phyloP scores from a whole-genome alignment of 2,888 invertebrate genomes.

The Epinotia demarniana region DNA sequence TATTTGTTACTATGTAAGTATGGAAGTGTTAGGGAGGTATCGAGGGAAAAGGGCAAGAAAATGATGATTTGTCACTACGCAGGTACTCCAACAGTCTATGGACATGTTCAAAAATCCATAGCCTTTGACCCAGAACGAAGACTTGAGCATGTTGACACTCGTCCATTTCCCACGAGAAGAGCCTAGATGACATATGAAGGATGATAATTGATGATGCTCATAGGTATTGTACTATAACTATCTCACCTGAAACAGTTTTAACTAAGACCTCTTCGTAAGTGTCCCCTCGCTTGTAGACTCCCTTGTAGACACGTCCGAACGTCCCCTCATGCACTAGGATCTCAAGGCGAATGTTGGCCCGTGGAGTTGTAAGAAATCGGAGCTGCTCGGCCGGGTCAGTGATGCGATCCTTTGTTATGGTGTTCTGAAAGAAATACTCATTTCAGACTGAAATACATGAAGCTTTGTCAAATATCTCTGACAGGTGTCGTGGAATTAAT shows the following conservation, averaged over 20 bases:
- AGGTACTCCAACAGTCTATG: no score
- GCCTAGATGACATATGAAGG: background rate
- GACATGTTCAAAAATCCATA: no score
- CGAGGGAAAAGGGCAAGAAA: no score
- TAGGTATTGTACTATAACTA: background rate
- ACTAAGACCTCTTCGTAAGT: conserved; percentile 91
- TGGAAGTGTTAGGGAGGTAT: no score
- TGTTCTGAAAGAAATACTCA: conserved; percentile 64
- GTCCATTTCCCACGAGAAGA: no score
- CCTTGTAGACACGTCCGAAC: conserved; percentile 94
- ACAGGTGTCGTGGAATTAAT: no score
- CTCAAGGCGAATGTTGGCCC: conserved; percentile 85
- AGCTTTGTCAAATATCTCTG: no score
- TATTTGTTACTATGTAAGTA: no score
- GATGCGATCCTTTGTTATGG: conserved; percentile 73
- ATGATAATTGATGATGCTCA: background rate
- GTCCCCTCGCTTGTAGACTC: conserved; percentile 86
- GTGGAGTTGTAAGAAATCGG: conserved; percentile 84
- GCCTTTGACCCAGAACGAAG: no score
- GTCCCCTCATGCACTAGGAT: conserved; percentile 91
- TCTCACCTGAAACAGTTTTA: conserved; percentile 93
- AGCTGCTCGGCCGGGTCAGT: conserved; percentile 86
- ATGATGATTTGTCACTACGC: no score
- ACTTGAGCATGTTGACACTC: no score
- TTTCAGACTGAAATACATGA: background rate